Base-by-base conservation (phyloP, 2,888 invertebrate species). In the Hemistola chrysoprasaria region DNA sequence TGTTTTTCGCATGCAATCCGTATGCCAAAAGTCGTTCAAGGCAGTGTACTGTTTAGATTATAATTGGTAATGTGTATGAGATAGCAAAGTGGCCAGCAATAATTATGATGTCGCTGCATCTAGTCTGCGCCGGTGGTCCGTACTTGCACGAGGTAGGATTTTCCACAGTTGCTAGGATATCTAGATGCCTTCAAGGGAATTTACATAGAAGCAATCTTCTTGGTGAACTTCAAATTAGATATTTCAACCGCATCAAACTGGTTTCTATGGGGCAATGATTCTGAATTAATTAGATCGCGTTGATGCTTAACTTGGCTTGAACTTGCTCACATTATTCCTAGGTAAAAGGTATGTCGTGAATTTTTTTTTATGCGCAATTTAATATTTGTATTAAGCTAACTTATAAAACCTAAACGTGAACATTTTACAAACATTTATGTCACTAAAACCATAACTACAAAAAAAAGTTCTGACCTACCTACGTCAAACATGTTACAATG, bases 81-180 rank as follows among this genome's bases (percentile, higher is more conserved):
- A 53, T 54, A 58, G 56, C 59, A 59, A 56, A 62, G 55, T 54
- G 48, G 55, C 39, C 50, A 33, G 42, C 56, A 56, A 49, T 68
- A 68, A 69, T 68, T 67, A 69, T 65, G 53, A 63, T 62, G 60
- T 62, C 50, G 57, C 49, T 59, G 41, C 54, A 56, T 59, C 64
- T 63, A 67, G 61, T 56, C 62, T 46, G 51, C 48, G 60, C 56
- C 56, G 69, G 70, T 69, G 70, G 69, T 70, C 70, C 47, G 36
- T 41, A 50, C 47, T 56, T 29, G 56, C 54, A 56, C 16, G 42
- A 38, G 46, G 55, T 56, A 29, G 36, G 41, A 47, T 61, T 56
- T 58, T 53, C 57, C 50, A 16, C 16, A 16, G 16, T 16, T 16
- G 16, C 16, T 16, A 4, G 52, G 53, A 43, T 47, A 37, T 35